Conservation (phyloP, 2,888 invertebrate species). For the Esperia sulphurella region DNA sequence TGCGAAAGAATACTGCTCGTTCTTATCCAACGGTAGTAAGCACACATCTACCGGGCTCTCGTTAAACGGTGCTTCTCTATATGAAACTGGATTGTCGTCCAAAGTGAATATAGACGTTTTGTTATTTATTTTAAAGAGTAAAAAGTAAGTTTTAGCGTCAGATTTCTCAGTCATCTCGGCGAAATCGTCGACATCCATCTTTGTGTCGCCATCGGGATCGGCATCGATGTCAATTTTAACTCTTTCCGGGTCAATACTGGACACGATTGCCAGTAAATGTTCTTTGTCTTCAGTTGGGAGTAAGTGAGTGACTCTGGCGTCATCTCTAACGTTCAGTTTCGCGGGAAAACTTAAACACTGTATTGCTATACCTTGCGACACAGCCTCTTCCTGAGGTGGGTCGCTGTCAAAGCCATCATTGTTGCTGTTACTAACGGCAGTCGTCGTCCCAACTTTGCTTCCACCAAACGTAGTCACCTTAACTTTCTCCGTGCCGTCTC, state of each 20-base stretch:
- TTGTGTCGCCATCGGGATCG: constrained; percentile 57
- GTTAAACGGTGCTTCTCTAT: constrained; percentile 80
- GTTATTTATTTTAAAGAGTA: constrained; percentile 59
- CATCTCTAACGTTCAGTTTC: constrained; percentile 63
- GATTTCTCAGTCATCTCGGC: constrained; percentile 39
- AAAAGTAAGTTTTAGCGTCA: constrained; percentile 55
- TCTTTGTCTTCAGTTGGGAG: constrained; percentile 84
- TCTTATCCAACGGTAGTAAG: constrained; percentile 79
- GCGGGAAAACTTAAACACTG: constrained; percentile 79
- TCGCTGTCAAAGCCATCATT: constrained; percentile 75
- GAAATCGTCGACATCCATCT: constrained; percentile 68
- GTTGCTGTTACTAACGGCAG: constrained; percentile 55
- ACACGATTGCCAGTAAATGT: constrained; percentile 82
- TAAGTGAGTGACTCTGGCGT: constrained; percentile 80
- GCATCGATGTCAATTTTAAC: constrained; percentile 47
- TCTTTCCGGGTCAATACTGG: constrained; percentile 53
- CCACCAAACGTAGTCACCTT: constrained; percentile 55
- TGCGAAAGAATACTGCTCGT: constrained; percentile 82
- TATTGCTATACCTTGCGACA: constrained; percentile 71
- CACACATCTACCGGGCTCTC: constrained; percentile 86
- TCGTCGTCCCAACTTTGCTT: constrained; percentile 58
- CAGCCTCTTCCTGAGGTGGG: constrained; percentile 59
- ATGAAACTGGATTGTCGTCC: constrained; percentile 80
- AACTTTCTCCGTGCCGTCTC: constrained; percentile 60
- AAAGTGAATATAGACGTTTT: constrained; percentile 60